Conservation (phyloP, 2,797 vertebrate species). For the Phrynocephalus forsythii region DNA sequence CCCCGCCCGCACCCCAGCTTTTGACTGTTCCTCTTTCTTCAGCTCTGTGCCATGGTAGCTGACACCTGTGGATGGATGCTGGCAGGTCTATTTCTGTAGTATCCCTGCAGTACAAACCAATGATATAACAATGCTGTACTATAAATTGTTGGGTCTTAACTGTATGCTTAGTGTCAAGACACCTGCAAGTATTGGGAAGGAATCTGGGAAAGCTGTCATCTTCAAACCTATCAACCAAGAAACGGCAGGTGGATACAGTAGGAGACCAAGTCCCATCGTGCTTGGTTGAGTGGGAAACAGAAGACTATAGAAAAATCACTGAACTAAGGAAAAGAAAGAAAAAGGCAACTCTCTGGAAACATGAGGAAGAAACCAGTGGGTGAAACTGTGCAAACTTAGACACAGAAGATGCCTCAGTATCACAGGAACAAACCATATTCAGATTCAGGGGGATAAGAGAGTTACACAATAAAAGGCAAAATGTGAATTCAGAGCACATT, state of each 20-base stretch:
- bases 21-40: neutral
- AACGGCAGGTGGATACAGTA: neutral
- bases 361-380: neutral
- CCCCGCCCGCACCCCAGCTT: neutral
- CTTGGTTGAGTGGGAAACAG: neutral
- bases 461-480: neutral
- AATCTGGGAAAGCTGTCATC: slow-evolving; percentile 6
- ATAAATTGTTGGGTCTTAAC: slow-evolving; percentile 16
- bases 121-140: slow-evolving; percentile 25
- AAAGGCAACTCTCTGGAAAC: neutral
- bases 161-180: slow-evolving; percentile 11
- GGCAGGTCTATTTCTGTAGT: slow-evolving; percentile 27
- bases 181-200: neutral
- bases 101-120: slow-evolving; percentile 38
- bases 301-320: neutral
- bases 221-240: neutral
- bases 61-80: slow-evolving; percentile 12
- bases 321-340: neutral
- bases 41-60: neutral
- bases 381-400: neutral
- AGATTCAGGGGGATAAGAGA: neutral
- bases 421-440: neutral
- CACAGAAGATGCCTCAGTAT: neutral
- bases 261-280: neutral
- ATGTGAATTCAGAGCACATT: neutral